These are phyloP conservation scores for Halyomorpha halys DNA, from an alignment of 1,140 invertebrate species.

Conservation along the genomic window DNA sequence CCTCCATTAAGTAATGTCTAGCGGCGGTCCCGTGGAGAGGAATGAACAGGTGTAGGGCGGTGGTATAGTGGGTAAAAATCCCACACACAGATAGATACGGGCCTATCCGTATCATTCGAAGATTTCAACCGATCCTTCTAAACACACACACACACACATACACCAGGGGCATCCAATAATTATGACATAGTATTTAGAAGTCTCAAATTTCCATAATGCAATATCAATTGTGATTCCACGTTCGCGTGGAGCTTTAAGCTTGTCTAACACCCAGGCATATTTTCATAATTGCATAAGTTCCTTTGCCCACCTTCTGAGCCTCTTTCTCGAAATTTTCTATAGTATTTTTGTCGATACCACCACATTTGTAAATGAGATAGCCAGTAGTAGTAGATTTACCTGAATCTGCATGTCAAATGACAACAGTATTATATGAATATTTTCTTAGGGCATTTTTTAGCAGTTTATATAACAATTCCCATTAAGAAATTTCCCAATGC, in stretches of 20 bases:
- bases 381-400: constrained; percentile 94
- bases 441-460: constrained; percentile 75
- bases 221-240: constrained; percentile 99
- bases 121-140: no score
- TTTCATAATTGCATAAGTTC: constrained; percentile 97
- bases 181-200: constrained; percentile 92
- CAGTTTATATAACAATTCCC: not conserved
- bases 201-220: constrained; percentile 99
- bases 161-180: constrained; percentile 98
- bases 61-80: no score
- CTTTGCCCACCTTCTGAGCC: constrained; percentile 92
- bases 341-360: constrained; percentile 91
- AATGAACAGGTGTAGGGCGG: no score
- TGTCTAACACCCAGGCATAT: constrained; percentile 96
- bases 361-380: constrained; percentile 95
- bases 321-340: constrained; percentile 97
- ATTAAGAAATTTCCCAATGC: not conserved
- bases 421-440: constrained; percentile 98
- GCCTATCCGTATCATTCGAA: no score
- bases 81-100: no score
- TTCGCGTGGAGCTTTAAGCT: constrained; percentile 96
- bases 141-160: no score
- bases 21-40: no score
- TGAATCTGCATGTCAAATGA: constrained; percentile 95
- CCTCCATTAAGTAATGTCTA: no score